phyloP scores from a whole-genome alignment of 2,113 vertebrate species.

The Ciconia stormi region DNA sequence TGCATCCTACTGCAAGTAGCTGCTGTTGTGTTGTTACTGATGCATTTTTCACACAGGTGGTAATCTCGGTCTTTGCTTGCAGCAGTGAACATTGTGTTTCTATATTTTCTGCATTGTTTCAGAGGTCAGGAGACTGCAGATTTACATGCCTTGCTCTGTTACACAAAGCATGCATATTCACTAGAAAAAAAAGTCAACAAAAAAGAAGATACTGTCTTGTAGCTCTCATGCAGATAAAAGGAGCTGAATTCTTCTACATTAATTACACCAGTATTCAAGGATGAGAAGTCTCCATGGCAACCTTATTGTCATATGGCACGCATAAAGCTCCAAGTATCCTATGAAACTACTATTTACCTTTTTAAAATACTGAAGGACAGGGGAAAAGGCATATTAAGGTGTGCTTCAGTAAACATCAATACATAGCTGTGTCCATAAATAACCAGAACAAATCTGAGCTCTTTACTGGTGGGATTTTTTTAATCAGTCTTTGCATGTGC shows the following conservation, averaged over 20 bases:
- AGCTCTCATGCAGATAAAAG: constrained; percentile 41
- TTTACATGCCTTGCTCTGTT: constrained; percentile 2
- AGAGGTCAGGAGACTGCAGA: neutral
- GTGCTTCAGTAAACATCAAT: neutral
- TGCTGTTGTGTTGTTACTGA: neutral
- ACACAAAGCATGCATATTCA: neutral
- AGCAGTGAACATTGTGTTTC: neutral
- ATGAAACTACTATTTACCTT: constrained; percentile 16
- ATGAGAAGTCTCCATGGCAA: constrained; percentile 69
- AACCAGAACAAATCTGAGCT: neutral
- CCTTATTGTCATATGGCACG: constrained; percentile 50
- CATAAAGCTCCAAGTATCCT: neutral
- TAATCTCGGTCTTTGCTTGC: neutral
- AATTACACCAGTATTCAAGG: constrained; percentile 58
- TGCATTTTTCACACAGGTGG: neutral
- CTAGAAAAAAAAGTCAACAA: neutral
- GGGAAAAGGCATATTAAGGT: neutral
- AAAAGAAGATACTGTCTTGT: neutral
- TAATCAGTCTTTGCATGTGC: neutral
- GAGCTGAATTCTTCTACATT: constrained; percentile 50
- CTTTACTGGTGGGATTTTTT: neutral
- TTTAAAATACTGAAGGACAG: neutral
- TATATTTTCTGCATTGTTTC: neutral
- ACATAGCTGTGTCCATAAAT: neutral
- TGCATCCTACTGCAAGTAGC: neutral